A percentile compares a stretch with the other conserved stretches of the same genome.
These are phyloP conservation scores for Manis crassicaudata DNA, from an alignment of 2,797 vertebrate species.

Conservation along the genomic window DNA sequence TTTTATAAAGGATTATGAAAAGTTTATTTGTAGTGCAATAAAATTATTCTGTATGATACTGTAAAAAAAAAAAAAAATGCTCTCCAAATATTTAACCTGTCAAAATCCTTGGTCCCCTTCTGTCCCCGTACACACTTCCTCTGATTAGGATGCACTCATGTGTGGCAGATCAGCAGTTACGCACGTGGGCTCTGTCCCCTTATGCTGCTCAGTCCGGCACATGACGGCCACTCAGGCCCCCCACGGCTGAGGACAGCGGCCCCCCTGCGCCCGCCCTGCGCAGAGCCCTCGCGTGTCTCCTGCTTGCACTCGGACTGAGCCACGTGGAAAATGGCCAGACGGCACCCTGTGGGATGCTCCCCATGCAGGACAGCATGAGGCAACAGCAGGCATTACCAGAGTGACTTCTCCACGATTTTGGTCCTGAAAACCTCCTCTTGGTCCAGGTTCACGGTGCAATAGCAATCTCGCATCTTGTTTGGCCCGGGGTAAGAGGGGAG, in stretches of 20 bases:
- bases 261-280: no score
- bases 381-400: conserved; percentile 89
- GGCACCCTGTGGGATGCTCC: background rate
- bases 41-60: no score
- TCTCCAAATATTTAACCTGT: background rate
- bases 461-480: conserved; percentile 98
- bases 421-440: conserved; percentile 99
- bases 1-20: no score
- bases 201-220: background rate
- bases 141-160: no score
- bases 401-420: conserved; percentile 98
- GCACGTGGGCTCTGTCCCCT: background rate
- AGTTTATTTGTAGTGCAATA: no score
- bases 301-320: no score
- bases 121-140: no score
- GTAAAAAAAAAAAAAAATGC: background rate
- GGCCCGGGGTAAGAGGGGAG: conserved; percentile 97
- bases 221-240: no score
- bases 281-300: no score
- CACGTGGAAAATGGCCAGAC: background rate
- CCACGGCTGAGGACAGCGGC: no score
- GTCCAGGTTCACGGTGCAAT: conserved; percentile 99
- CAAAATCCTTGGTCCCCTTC: no score
- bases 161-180: background rate
- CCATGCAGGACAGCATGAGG: background rate